A percentile compares a stretch with the other conserved stretches of the same genome.
phyloP scores from a whole-genome alignment of 2,888 invertebrate species.

The Drosophila rubida region DNA sequence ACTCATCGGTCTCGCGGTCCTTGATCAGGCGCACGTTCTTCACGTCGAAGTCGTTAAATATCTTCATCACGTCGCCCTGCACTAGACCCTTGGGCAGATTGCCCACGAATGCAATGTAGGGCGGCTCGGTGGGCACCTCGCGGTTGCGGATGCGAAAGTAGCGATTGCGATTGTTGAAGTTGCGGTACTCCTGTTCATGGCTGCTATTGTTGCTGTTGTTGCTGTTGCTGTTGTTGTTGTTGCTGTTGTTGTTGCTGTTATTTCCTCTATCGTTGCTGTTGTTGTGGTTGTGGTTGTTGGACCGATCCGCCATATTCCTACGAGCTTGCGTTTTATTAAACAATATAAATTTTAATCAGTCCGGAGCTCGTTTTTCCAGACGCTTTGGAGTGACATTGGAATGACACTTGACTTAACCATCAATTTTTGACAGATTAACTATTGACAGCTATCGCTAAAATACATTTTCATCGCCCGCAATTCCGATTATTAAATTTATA shows the following conservation, averaged over 20 bases:
- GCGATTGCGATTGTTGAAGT: slow-evolving; percentile 45
- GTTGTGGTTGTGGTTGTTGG: slow-evolving; percentile 32
- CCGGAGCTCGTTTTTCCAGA: slow-evolving; percentile 66
- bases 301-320: slow-evolving; percentile 64
- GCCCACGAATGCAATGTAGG: slow-evolving; percentile 97
- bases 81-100: slow-evolving; percentile 95
- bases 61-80: slow-evolving; percentile 96
- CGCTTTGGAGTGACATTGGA: slow-evolving; percentile 60
- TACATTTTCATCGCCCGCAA: no score
- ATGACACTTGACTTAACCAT: slow-evolving; percentile 35
- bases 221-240: slow-evolving; percentile 24
- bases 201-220: slow-evolving; percentile 28
- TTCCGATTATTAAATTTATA: no score
- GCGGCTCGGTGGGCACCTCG: slow-evolving; percentile 94
- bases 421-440: neutral
- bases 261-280: slow-evolving; percentile 2
- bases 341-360: slow-evolving; percentile 37
- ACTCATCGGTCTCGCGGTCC: slow-evolving; percentile 97
- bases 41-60: slow-evolving; percentile 88
- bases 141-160: slow-evolving; percentile 67
- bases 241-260: slow-evolving; percentile 3
- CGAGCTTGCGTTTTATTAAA: slow-evolving; percentile 19
- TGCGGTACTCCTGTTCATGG: slow-evolving; percentile 48
- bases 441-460: neutral
- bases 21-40: slow-evolving; percentile 96